These are phyloP conservation scores for Nannobrachium achirus DNA, from an alignment of 2,113 vertebrate species.

Conservation along the genomic window DNA sequence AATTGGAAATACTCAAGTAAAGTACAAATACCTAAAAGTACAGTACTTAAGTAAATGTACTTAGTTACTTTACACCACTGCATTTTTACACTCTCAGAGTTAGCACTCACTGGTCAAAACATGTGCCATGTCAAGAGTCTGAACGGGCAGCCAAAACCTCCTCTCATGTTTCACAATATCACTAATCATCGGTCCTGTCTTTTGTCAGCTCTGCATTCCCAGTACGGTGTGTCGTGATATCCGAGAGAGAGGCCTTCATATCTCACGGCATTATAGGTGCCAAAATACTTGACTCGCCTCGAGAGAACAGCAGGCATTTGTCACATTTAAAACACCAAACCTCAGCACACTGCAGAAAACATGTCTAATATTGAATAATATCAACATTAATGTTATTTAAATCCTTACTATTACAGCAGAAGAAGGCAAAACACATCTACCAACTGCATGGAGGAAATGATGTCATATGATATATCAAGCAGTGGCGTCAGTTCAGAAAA, in stretches of 20 bases:
- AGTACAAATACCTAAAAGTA: too few species aligned
- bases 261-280: constrained; percentile 18
- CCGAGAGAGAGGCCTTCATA: constrained; percentile 43
- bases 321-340: constrained; percentile 32
- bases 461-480: too few species aligned
- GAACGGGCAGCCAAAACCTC: not conserved
- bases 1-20: too few species aligned
- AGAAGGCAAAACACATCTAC: too few species aligned
- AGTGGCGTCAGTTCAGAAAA: too few species aligned
- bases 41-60: too few species aligned
- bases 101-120: constrained; percentile 16
- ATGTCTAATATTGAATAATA: too few species aligned
- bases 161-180: constrained; percentile 48
- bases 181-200: constrained; percentile 32
- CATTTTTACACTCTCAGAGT: too few species aligned
- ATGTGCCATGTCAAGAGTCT: constrained; percentile 4
- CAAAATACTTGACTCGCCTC: constrained; percentile 40
- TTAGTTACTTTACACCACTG: too few species aligned
- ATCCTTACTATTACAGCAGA: too few species aligned
- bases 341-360: not conserved
- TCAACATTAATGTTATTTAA: too few species aligned
- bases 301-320: constrained; percentile 20
- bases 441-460: too few species aligned
- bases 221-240: constrained; percentile 34
- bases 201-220: constrained; percentile 13